These are phyloP conservation scores for Aurelia aurita complex sp. Pacific DNA, from an alignment of 30 jellyfish, hydroid and myxozoan species.

Conservation along the genomic window DNA sequence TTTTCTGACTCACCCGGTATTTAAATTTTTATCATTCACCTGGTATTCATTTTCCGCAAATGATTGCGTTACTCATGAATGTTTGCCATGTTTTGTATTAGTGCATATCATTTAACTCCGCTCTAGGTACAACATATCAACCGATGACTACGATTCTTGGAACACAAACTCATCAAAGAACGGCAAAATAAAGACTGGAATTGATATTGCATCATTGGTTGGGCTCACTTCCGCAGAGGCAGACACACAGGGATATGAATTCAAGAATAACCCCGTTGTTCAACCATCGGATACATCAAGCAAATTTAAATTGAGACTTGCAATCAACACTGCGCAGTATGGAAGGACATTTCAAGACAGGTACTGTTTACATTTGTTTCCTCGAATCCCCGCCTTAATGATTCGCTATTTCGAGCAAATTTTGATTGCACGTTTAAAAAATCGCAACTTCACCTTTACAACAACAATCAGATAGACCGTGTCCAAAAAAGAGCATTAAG, in stretches of 20 bases:
- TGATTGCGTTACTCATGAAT: too few relatives aligned
- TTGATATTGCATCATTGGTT: conserved; percentile 72
- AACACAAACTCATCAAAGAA: conserved; percentile 42
- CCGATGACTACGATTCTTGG: conserved; percentile 74
- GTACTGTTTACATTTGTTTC: background rate
- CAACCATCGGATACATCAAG: conserved; percentile 61
- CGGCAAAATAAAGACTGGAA: conserved; percentile 50
- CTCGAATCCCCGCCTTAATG: too few relatives aligned
- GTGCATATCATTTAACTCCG: background rate
- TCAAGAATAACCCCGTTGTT: conserved; percentile 85
- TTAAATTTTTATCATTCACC: background rate
- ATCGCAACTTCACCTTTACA: too few relatives aligned
- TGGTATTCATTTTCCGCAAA: background rate
- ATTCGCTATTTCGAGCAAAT: too few relatives aligned
- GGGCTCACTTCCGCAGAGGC: conserved; percentile 83
- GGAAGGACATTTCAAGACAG: conserved; percentile 97
- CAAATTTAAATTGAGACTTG: conserved; percentile 75
- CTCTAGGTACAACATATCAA: conserved; percentile 68
- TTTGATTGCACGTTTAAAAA: too few relatives aligned
- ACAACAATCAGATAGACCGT: too few relatives aligned
- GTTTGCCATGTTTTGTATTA: too few relatives aligned
- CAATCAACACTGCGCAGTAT: conserved; percentile 96
- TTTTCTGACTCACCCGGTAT: too few relatives aligned
- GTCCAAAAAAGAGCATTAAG: too few relatives aligned
- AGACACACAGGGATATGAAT: conserved; percentile 73